Evolutionary conservation across 2,113 vertebrate genomes (phyloP), one percentile per base, ranked within the genome.

Genomic region (Macrotis lagotis): DNA sequence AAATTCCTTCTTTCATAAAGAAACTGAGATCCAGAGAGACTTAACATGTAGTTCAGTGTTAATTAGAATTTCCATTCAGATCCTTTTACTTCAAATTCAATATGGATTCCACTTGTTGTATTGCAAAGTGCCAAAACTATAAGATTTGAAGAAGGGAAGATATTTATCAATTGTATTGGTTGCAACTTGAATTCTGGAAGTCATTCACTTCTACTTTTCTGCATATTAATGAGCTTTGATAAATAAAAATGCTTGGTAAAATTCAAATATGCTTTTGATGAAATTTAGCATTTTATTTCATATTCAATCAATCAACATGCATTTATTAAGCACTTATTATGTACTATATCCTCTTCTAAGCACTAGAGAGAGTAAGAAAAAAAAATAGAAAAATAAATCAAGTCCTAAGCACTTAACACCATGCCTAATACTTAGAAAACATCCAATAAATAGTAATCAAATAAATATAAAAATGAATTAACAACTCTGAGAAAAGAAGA

Each of bases 281-380:
- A 97, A 93, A 92, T 52, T 94, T 25, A 49, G 49, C 59, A 90
- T 83, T 91, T 96, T 92, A 94, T 92, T 94, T 94, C n/a, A 44
- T 83, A 83, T 24, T 44, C 66, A 83, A 83, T 22, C n/a, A 83
- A 83, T 44, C 59, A 74, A 74, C 4, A 22, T 44, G 37, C 16
- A 22, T 24, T 44, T 44, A 83, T 83, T 83, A 44, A 83, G 16
- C n/a, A 44, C 66, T n/a, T 44, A 83, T 44, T 44, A 83, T 83
- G 66, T 83, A 6, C 66, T 19, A 24, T 2, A 44, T 2, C 16
- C 66, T 44, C n/a, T 44, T 3, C 37, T 44, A 83, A 74, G 59
- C 16, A 24, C n/a, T 44, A 83, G 37, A 37, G 14, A 74, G 16
- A 83, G 6, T n/a, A 94, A 93, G 91, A 94, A 95, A 91, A 91